Percentiles rank a stretch among this genome's conserved stretches.
These are phyloP conservation scores for Rhynchotus rufescens DNA, from an alignment of 2,797 vertebrate genomes.

Conservation along the genomic window DNA sequence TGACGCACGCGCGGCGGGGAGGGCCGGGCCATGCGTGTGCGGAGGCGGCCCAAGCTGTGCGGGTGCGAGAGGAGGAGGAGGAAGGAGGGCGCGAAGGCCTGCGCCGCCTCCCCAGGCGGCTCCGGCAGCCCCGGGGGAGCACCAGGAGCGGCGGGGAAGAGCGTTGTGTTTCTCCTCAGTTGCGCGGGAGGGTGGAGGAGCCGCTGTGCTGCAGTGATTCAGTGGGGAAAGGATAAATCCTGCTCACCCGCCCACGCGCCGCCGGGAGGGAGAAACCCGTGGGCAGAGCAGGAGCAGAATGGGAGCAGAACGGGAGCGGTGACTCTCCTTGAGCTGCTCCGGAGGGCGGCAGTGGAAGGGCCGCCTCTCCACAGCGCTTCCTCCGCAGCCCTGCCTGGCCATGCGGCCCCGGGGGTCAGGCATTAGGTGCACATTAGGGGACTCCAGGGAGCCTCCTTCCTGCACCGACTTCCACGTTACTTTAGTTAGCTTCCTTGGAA, in stretches of 20 bases:
- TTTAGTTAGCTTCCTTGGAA: conserved; percentile 56
- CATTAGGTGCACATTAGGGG: neutral
- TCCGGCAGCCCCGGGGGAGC: no score
- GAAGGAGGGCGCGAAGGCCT: no score
- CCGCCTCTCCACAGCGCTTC: conserved; percentile 8
- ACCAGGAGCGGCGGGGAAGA: neutral
- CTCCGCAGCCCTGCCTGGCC: neutral
- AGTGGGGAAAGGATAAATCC: conserved; percentile 73
- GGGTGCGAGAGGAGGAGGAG: no score
- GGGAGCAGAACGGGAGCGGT: conserved; percentile 69
- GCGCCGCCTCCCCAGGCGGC: no score
- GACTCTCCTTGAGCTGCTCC: conserved; percentile 55
- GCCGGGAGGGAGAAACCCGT: conserved; percentile 66
- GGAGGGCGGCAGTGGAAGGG: neutral
- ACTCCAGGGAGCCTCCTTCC: conserved; percentile 43
- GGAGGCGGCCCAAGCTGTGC: no score
- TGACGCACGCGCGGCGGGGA: no score
- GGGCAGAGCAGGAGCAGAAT: conserved; percentile 70
- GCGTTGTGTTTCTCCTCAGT: conserved; percentile 39
- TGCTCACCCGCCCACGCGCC: conserved; percentile 68
- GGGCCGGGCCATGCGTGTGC: no score
- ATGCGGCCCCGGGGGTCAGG: no score
- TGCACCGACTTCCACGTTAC: conserved; percentile 34
- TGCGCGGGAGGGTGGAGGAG: conserved; percentile 67
- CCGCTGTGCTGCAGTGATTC: conserved; percentile 73